Base-by-base conservation (phyloP, 64 coral and sea anemone species). In the Cladopsammia gracilis region DNA sequence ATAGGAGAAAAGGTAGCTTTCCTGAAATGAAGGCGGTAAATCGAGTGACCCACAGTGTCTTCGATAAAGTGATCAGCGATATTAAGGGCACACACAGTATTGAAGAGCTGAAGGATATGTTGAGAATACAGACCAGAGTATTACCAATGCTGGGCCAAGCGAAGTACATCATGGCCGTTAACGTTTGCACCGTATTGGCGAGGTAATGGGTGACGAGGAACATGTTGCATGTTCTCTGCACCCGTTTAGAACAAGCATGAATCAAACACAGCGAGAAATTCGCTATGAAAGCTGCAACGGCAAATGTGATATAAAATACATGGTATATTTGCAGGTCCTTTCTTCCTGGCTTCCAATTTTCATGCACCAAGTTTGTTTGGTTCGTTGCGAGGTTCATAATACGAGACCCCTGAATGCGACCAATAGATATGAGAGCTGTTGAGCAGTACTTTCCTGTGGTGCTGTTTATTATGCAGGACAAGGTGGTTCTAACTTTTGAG, bases 151-250 rank as follows among this genome's bases (percentile, higher is more conserved):
- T 59, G 22, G 52, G 52, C n/a, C 8, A 59, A 54, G 49, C 10
- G 25, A 79, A 60, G 2, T 34, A 79, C 56, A 79, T 20, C 10
- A 79, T 43, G 9, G 23, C 3, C 25, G 77, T 10, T 16, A 79
- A 59, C 24, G 77, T 57, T 23, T 43, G 77, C 4, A 79, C n/a
- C 15, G 77, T 79, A 50, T 79, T 79, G n/a, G 77, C 77, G 13
- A 60, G 1, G 54, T 42, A 79, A 59, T 79, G 77, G 12, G 52
- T 59, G 54, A 58, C 25, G 11, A 79, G 14, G 22, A 79, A 79
- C 34, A 79, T 58, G 53, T 79, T 79, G 24, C 20, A 26, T 15
- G 4, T 25, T 34, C 49, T 56, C 24, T 50, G 77, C 11, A 79
- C 24, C 23, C 20, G 43, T 59, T 59, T 59, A 53, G 53, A 79